Evolutionary conservation across 64 coral and sea anemone genomes (phyloP).

Genomic region (Montipora sp.): DNA sequence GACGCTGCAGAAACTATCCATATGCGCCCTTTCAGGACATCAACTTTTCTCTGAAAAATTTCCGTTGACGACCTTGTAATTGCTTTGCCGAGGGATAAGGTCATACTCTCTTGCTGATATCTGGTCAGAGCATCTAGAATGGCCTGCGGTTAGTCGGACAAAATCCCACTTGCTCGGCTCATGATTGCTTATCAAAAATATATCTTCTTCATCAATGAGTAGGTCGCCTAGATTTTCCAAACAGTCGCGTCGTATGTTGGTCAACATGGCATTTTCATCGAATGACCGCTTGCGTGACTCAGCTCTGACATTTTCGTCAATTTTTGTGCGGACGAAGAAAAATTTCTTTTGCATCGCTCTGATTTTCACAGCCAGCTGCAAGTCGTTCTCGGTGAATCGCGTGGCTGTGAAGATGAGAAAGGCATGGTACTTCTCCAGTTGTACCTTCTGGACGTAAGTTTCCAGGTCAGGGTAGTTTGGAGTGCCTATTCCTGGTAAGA

Average conservation of each 20-base stretch:
- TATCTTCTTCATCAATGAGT: background rate
- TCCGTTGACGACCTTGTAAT: background rate
- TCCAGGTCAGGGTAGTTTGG: background rate
- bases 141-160: no score
- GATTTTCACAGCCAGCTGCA: constrained; percentile 10
- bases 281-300: background rate
- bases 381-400: constrained; percentile 27
- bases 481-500: constrained; percentile 49
- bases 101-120: background rate
- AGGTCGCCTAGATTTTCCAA: background rate
- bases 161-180: no score
- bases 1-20: constrained; percentile 14
- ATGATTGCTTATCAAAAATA: no score
- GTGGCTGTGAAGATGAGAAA: background rate
- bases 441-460: no score
- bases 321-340: constrained; percentile 55
- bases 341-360: background rate
- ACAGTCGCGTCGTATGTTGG: background rate
- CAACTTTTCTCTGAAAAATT: background rate
- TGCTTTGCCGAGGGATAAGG: background rate
- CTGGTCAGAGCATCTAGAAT: constrained; percentile 27
- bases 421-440: no score
- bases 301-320: background rate
- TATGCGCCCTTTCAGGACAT: constrained; percentile 5
- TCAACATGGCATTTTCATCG: constrained; percentile 20